Base-by-base conservation (phyloP, 2,113 vertebrate genomes). In the Entelurus aequoreus region DNA sequence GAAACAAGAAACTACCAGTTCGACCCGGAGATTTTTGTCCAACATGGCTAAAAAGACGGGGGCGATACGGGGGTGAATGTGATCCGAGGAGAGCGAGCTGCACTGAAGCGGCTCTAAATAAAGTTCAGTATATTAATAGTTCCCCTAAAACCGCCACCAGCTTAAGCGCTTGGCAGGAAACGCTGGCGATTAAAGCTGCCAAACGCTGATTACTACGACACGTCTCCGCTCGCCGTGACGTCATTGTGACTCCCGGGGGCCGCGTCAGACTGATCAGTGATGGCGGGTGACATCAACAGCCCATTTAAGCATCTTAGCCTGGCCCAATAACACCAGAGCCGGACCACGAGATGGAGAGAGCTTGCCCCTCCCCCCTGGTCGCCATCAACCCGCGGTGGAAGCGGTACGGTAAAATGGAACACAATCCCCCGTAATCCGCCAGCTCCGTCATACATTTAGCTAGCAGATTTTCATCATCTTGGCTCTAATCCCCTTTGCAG, bases 391-490 rank as follows among this genome's bases (percentile, higher is more conserved):
- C 12, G 12, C 8, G 65, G 79, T 59, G 68, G 75, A 84, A 81
- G 68, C 52, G 14, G 71, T 73, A 79, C 77, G 70, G 65, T 67
- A 71, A 74, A 71, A 72, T 51, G 4, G 56, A 77, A 60, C 38
- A 65, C 62, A 86, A 86, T 86, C 86, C 74, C 42, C 58, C 48
- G 50, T 87, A 90, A 90, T 90, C 87, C 82, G 48, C 42, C 75
- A 65, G 74, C 76, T 71, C 73, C 67, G 21, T 81, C 74, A 72
- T 74, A 81, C 67, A 80, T 75, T 82, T 63, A 63, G 66, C 62
- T 59, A 69, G 60, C 59, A 68, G 54, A 75, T 76, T 80, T 84
- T 83, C 76, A 83, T 87, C 76, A 79, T 82, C 68, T 80, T 69
- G 65, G 44, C 67, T 75, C 53, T 81, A 84, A 86, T 86, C 86